A percentile compares a stretch with the other conserved stretches of the same genome.
These are phyloP conservation scores for Mobula hypostoma DNA, from an alignment of 2,113 vertebrate species.

Conservation along the genomic window DNA sequence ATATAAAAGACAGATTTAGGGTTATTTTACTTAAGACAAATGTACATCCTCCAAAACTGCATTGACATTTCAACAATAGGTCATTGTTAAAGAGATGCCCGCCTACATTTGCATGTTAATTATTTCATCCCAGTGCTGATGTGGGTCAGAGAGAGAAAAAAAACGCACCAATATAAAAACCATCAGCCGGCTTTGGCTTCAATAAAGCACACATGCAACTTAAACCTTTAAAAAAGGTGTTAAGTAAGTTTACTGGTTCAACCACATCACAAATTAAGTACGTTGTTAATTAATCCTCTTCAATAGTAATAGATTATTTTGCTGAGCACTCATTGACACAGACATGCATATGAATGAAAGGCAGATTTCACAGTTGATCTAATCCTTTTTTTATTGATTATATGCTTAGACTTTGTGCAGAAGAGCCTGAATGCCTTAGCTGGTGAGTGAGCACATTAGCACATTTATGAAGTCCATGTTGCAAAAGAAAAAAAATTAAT, in stretches of 20 bases:
- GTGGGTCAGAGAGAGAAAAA: conserved; percentile 43
- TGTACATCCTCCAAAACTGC: conserved; percentile 55
- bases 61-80: conserved; percentile 68
- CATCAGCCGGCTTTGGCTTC: background rate
- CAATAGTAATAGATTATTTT: conserved; percentile 11
- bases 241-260: conserved; percentile 36
- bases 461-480: conserved; percentile 46
- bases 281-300: conserved; percentile 36
- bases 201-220: background rate
- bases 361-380: conserved; percentile 33
- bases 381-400: conserved; percentile 37
- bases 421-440: conserved; percentile 10
- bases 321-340: conserved; percentile 19
- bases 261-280: conserved; percentile 34
- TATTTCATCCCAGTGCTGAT: conserved; percentile 56
- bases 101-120: conserved; percentile 77
- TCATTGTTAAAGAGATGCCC: conserved; percentile 66
- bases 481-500: conserved; percentile 42
- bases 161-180: conserved; percentile 39
- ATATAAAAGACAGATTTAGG: conserved; percentile 71
- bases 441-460: conserved; percentile 38
- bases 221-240: conserved; percentile 18
- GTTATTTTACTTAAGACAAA: conserved; percentile 66
- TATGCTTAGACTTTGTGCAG: conserved; percentile 28
- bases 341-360: conserved; percentile 28